Evolutionary conservation across 2,797 vertebrate species (phyloP), one percentile per base, ranked within the genome.

Genomic region (Uromys caudimaculatus): DNA sequence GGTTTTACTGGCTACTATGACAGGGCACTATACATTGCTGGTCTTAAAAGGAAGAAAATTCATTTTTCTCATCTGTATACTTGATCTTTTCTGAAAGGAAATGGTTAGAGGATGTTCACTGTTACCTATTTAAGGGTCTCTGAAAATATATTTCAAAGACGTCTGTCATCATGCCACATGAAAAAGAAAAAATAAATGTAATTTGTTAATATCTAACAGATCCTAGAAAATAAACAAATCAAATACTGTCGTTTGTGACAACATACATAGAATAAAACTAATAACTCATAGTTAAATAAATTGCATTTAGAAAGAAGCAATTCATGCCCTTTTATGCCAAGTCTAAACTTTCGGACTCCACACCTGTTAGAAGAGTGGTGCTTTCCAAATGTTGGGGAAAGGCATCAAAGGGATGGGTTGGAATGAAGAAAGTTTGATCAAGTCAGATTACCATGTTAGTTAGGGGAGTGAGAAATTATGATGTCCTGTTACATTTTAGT

Each of bases 381-480:
- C 1, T 69, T 78, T 35, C 2, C 21, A 67, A 32, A 23, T 41
- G 1, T 16, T 52, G 2, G 13, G 13, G 21, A 69, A 77, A 2
- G 2, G 21, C 56, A 3, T 16, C 14, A 52, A 1, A 8, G 6
- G 6, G 13, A 44, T 17, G 1, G 8, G 7, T 44, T 54, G 11
- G 8, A 3, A 1, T 5, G 14, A 62, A n/a, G 27, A 35, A 69
- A 86, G 19, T 2, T 56, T 56, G 19, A 58, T 52, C 6, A n/a
- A n/a, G 14, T 27, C 3, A n/a, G 19, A 9, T 7, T 32, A 21
- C 29, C 27, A 1, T 56, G 6, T 27, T 44, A 56, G 12, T 23
- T 52, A 52, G 8, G n/a, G 38, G 12, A 24, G 23, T 8, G 1
- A 29, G 5, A 38, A 52, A 24, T 58, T 27, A 8, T 82, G 8